A percentile compares a stretch with the other conserved stretches of the same genome.
Conservation (phyloP, 1,140 invertebrate genomes). For the Drosophila miranda region DNA sequence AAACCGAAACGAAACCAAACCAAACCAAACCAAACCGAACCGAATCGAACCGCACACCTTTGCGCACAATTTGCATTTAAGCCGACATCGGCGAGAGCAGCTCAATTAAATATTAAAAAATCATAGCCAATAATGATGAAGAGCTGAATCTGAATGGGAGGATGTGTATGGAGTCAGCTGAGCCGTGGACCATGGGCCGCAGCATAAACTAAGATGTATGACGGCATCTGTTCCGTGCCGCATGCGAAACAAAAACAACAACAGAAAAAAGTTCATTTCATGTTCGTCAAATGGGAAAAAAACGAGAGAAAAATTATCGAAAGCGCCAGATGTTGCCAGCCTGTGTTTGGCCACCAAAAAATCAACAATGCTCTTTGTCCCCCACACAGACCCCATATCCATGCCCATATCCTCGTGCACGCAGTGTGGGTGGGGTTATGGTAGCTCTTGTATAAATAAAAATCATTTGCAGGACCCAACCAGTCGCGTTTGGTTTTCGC, state of each 20-base stretch:
- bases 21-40: slow-evolving; percentile 14
- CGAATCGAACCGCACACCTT: slow-evolving; percentile 66
- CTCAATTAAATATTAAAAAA: slow-evolving; percentile 81
- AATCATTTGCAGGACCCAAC: slow-evolving; percentile 38
- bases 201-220: slow-evolving; percentile 57
- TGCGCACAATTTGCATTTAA: slow-evolving; percentile 72
- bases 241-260: slow-evolving; percentile 7
- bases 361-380: slow-evolving; percentile 59
- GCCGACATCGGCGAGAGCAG: slow-evolving; percentile 49
- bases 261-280: slow-evolving; percentile 22
- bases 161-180: slow-evolving; percentile 5
- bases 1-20: slow-evolving; percentile 5
- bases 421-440: no score
- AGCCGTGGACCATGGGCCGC: not conserved
- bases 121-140: slow-evolving; percentile 58
- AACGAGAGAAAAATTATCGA: slow-evolving; percentile 53
- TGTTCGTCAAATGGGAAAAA: slow-evolving; percentile 36
- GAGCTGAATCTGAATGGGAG: not conserved
- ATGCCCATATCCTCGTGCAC: not conserved
- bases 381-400: slow-evolving; percentile 9
- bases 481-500: slow-evolving; percentile 49
- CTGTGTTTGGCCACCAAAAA: slow-evolving; percentile 77
- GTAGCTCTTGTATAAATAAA: slow-evolving; percentile 60
- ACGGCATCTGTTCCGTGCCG: slow-evolving; percentile 20
- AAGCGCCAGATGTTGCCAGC: slow-evolving; percentile 63